These are phyloP conservation scores for Thaumatotibia leucotreta DNA, from an alignment of 1,140 invertebrate genomes.

Conservation along the genomic window DNA sequence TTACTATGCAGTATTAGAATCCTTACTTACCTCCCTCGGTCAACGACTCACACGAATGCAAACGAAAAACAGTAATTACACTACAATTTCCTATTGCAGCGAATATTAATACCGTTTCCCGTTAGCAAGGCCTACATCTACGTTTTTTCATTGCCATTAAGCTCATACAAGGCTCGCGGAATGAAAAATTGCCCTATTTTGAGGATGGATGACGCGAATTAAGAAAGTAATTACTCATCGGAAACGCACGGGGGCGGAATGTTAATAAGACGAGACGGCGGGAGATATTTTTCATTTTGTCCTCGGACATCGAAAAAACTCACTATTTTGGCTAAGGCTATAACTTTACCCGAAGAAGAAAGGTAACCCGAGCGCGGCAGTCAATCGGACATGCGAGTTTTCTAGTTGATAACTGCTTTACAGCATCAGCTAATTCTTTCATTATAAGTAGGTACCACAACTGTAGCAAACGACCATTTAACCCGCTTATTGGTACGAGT, in stretches of 20 bases:
- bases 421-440: too few species aligned
- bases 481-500: too few species aligned
- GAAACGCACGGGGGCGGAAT: constrained; percentile 65
- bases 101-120: neutral
- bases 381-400: too few species aligned
- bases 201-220: constrained; percentile 74
- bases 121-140: constrained; percentile 1
- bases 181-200: constrained; percentile 75
- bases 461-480: too few species aligned
- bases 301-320: constrained; percentile 42
- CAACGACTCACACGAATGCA: neutral
- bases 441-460: too few species aligned
- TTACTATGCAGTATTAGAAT: neutral
- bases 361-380: too few species aligned
- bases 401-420: too few species aligned
- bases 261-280: constrained; percentile 64
- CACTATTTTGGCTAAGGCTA: neutral
- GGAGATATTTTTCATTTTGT: constrained; percentile 62
- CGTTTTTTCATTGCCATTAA: constrained; percentile 31
- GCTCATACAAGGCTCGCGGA: constrained; percentile 47
- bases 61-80: neutral
- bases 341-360: too few species aligned
- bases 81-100: neutral
- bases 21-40: neutral
- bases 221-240: constrained; percentile 75